Evolutionary conservation across 2,797 vertebrate species (phyloP).

Genomic region (Trachops cirrhosus): DNA sequence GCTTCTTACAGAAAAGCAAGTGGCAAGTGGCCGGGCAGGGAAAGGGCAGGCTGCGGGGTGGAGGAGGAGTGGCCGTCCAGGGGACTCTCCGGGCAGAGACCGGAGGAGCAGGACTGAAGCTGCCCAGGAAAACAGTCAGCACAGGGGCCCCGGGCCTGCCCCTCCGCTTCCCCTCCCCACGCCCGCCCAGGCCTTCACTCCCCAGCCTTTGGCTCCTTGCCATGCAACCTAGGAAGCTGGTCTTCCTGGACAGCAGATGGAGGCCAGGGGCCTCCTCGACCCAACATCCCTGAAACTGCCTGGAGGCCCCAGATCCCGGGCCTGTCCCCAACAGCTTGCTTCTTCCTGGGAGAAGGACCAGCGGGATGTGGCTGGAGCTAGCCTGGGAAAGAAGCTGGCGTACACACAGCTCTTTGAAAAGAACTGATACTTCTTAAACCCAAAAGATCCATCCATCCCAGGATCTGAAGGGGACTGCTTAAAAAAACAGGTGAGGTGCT

Average conservation of each 20-base stretch:
- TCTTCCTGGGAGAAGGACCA: neutral
- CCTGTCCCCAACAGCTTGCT: neutral
- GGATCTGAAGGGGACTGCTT: neutral
- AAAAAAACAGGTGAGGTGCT: rapidly evolving
- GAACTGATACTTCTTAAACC: neutral
- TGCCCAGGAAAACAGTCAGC: neutral
- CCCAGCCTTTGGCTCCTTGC: neutral
- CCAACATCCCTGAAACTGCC: neutral
- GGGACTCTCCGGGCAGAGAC: neutral
- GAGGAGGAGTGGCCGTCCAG: rapidly evolving
- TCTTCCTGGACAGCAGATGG: neutral
- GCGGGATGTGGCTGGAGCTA: neutral
- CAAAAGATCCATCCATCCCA: no score
- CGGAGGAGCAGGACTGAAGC: neutral
- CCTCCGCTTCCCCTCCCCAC: no score
- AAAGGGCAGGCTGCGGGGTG: neutral
- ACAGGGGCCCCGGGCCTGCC: neutral
- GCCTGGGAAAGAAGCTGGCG: neutral
- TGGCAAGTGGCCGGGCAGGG: neutral
- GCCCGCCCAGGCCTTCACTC: neutral
- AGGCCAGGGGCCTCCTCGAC: neutral
- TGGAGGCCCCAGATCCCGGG: neutral
- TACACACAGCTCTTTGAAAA: neutral
- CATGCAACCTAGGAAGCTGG: neutral
- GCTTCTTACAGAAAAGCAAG: neutral